Conservation (phyloP, 2,113 vertebrate genomes). For the Otus sunia region DNA sequence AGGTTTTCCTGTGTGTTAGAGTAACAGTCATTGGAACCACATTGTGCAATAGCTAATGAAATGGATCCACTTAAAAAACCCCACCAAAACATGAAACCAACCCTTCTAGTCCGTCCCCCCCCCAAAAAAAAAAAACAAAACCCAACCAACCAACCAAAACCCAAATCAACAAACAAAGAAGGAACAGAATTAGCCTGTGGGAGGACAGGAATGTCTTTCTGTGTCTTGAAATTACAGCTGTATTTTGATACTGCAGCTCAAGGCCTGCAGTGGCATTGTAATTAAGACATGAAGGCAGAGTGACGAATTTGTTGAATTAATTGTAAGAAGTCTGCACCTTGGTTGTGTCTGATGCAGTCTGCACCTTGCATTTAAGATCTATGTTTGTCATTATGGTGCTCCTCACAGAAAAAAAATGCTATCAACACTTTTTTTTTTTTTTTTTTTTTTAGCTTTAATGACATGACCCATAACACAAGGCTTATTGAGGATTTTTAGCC, state of each 20-base stretch:
- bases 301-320: neutral
- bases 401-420: neutral
- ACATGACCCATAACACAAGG: neutral
- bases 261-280: neutral
- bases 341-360: neutral
- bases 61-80: neutral
- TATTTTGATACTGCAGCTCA: neutral
- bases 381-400: neutral
- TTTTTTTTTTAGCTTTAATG: neutral
- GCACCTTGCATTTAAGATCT: neutral
- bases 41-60: neutral
- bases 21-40: neutral
- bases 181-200: neutral
- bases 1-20: neutral
- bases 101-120: rapidly evolving
- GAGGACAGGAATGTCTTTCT: neutral
- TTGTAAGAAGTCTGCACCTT: neutral
- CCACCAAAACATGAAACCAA: neutral
- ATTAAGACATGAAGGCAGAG: neutral
- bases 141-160: neutral
- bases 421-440: neutral
- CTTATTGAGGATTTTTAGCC: neutral
- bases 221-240: neutral
- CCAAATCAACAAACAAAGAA: neutral
- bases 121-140: neutral